Percentiles rank a stretch among this genome's conserved stretches.
Evolutionary conservation across 2,888 invertebrate species (phyloP).

Genomic region (Dicranocentrus wangi): DNA sequence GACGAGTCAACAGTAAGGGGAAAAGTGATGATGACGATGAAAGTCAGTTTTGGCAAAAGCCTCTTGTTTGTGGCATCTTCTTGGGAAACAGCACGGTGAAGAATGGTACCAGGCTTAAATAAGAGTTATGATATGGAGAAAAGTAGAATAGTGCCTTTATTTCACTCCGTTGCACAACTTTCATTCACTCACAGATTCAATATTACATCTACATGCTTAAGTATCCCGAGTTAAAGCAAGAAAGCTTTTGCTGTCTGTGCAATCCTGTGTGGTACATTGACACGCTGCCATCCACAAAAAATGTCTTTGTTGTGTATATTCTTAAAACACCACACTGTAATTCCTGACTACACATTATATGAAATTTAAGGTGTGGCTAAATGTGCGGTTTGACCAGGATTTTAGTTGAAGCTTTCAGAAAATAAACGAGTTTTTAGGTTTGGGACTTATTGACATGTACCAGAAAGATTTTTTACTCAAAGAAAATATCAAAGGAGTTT

Average conservation of each 20-base stretch:
- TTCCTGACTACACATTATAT: background rate
- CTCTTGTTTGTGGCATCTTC: constrained; percentile 1
- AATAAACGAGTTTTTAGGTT: constrained; percentile 4
- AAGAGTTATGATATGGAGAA: too few species aligned
- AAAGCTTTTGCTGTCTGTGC: too few species aligned
- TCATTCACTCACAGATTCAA: too few species aligned
- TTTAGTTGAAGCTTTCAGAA: background rate
- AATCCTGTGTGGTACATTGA: too few species aligned
- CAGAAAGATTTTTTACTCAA: background rate
- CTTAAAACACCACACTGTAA: background rate
- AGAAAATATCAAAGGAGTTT: constrained; percentile 2
- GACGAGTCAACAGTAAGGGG: background rate
- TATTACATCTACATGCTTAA: too few species aligned
- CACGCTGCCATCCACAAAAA: too few species aligned
- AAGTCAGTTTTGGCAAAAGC: constrained; percentile 7
- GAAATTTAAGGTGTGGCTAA: constrained; percentile 3
- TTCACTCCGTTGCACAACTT: too few species aligned
- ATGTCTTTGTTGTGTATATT: too few species aligned
- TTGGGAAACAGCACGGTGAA: background rate
- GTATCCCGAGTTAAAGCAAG: too few species aligned
- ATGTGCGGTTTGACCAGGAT: constrained; percentile 1
- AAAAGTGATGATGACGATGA: background rate
- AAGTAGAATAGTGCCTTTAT: too few species aligned
- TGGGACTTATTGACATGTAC: background rate
- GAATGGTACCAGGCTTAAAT: too few species aligned